These are phyloP conservation scores for Pteria penguin DNA, from an alignment of 2,888 invertebrate species.

Conservation along the genomic window DNA sequence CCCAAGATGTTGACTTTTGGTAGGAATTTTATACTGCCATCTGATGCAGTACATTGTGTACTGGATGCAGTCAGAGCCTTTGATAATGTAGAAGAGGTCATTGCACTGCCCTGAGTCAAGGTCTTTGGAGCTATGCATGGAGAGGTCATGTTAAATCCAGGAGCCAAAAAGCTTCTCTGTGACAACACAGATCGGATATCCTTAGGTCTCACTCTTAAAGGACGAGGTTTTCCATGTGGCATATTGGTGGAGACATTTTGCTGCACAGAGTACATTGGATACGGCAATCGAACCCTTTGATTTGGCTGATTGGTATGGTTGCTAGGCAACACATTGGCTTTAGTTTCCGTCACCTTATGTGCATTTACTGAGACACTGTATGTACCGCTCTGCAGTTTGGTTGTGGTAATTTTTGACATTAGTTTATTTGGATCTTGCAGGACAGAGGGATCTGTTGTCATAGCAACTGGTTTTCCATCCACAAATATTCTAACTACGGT, in stretches of 20 bases:
- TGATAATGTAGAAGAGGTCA: too few species aligned
- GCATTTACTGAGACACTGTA: constrained; percentile 40
- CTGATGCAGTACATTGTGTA: neutral
- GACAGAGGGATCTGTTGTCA: constrained; percentile 44
- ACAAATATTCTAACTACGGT: constrained; percentile 44
- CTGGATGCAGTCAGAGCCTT: too few species aligned
- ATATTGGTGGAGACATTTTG: neutral
- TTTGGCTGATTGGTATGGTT: neutral
- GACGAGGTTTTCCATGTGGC: neutral
- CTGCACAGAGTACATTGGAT: neutral
- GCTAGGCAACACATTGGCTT: neutral
- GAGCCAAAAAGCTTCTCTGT: neutral
- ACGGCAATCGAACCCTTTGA: neutral
- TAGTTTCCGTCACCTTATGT: constrained; percentile 23
- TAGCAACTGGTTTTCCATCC: constrained; percentile 45
- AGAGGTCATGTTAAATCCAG: neutral
- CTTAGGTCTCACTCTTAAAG: neutral
- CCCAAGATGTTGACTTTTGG: neutral
- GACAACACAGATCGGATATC: neutral
- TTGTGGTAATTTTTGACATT: constrained; percentile 24
- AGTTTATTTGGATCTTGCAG: constrained; percentile 31
- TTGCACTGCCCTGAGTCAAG: neutral
- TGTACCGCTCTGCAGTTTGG: constrained; percentile 37
- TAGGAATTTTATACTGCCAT: neutral
- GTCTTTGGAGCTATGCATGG: neutral